Conservation (phyloP, 1,140 invertebrate species). For the Dinoponera quadriceps region DNA sequence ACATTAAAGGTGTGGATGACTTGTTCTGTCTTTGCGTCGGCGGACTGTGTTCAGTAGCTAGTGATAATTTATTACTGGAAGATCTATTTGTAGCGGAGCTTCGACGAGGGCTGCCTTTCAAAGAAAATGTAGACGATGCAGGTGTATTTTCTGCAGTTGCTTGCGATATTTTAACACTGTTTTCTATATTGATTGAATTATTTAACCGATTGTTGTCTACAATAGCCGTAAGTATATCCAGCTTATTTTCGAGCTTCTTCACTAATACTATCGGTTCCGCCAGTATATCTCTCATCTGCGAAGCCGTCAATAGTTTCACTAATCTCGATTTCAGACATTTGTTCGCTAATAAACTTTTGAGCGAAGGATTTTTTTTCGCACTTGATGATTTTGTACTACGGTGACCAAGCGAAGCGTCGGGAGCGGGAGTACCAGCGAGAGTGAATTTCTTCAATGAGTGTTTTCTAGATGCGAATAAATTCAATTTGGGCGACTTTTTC, state of each 20-base stretch:
- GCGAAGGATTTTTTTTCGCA: background rate
- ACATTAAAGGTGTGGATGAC: conserved; percentile 38
- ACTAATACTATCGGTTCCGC: conserved; percentile 67
- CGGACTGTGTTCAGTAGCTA: conserved; percentile 18
- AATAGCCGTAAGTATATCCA: background rate
- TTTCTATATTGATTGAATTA: background rate
- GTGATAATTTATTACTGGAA: conserved; percentile 1
- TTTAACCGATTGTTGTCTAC: background rate
- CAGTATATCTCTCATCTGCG: background rate
- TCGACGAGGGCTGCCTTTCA: background rate
- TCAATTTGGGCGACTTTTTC: conserved; percentile 35
- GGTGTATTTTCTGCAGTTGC: background rate
- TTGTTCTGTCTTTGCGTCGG: background rate
- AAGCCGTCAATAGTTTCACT: background rate
- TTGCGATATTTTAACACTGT: background rate
- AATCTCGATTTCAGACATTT: background rate
- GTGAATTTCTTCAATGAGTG: background rate
- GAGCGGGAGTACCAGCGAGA: background rate
- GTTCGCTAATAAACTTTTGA: background rate
- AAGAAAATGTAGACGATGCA: background rate
- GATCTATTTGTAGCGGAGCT: background rate
- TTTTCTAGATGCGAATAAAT: background rate
- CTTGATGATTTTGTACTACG: conserved; percentile 18
- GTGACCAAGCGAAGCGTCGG: background rate
- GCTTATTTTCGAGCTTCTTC: conserved; percentile 26